Conservation (phyloP, 2,888 invertebrate species). For the Oscheius sp. region DNA sequence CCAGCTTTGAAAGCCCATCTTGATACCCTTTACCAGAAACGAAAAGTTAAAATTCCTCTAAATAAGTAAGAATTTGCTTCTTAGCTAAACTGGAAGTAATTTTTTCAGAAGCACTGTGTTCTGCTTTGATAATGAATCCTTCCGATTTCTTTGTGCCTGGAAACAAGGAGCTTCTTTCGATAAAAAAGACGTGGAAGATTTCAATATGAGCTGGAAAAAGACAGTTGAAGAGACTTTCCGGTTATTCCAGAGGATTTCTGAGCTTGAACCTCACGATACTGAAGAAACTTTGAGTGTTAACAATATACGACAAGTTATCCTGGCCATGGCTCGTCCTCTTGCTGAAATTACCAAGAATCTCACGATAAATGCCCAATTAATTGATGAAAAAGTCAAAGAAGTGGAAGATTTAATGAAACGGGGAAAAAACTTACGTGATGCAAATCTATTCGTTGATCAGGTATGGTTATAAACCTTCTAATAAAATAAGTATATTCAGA, state of each 20-base stretch:
- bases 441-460: conserved; percentile 17
- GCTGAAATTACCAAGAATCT: conserved; percentile 32
- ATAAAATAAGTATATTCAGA: background rate
- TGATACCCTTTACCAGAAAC: conserved; percentile 6
- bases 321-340: conserved; percentile 28
- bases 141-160: conserved; percentile 45
- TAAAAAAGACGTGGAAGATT: conserved; percentile 11
- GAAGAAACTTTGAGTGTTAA: conserved; percentile 38
- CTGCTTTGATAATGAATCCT: conserved; percentile 55
- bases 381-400: conserved; percentile 39
- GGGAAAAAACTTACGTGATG: background rate
- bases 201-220: conserved; percentile 39
- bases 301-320: conserved; percentile 24
- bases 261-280: conserved; percentile 13
- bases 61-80: conserved; percentile 8
- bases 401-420: conserved; percentile 3
- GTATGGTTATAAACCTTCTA: background rate
- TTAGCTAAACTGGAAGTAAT: background rate
- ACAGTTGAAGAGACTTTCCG: conserved; percentile 37
- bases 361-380: conserved; percentile 32
- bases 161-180: conserved; percentile 24
- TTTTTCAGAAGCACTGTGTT: conserved; percentile 37
- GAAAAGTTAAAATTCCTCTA: conserved; percentile 20
- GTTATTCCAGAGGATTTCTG: conserved; percentile 37
- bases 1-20: conserved; percentile 26